Conservation (phyloP, 2,797 vertebrate genomes). For the Chanos chanos region DNA sequence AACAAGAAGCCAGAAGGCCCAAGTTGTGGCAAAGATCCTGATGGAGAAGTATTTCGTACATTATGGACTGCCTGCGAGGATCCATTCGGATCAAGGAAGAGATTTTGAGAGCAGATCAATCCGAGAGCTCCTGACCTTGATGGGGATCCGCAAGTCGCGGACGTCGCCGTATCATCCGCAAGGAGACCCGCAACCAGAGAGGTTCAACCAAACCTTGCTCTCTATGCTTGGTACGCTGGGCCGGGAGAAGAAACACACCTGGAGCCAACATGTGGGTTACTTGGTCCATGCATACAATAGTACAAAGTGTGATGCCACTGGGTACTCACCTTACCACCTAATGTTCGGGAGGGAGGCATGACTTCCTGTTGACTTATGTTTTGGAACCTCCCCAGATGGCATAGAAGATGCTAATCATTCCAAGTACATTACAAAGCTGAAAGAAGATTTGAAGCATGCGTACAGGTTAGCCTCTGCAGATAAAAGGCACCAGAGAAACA, state of each 20-base stretch:
- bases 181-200: slow-evolving; percentile 25
- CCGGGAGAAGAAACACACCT: not conserved
- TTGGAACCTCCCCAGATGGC: slow-evolving; percentile 9
- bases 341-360: slow-evolving; percentile 27
- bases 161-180: no score
- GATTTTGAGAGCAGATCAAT: no score
- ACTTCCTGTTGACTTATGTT: slow-evolving; percentile 14
- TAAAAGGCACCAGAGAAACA: slow-evolving; percentile 10
- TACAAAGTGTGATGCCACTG: slow-evolving; percentile 11
- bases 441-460: slow-evolving; percentile 2
- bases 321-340: slow-evolving; percentile 21
- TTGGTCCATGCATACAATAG: no score
- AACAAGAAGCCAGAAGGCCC: not conserved
- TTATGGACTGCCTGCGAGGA: slow-evolving; percentile 18
- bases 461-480: slow-evolving; percentile 1
- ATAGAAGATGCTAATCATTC: not conserved
- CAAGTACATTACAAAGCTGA: slow-evolving; percentile 1
- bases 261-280: slow-evolving; percentile 10
- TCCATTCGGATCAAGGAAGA: slow-evolving; percentile 25
- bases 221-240: slow-evolving; percentile 13
- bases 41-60: slow-evolving; percentile 17
- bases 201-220: slow-evolving; percentile 21
- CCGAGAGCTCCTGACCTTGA: no score
- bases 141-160: no score
- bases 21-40: slow-evolving; percentile 5